Base-by-base conservation (phyloP, 2,113 vertebrate genomes). In the Python bivittatus region DNA sequence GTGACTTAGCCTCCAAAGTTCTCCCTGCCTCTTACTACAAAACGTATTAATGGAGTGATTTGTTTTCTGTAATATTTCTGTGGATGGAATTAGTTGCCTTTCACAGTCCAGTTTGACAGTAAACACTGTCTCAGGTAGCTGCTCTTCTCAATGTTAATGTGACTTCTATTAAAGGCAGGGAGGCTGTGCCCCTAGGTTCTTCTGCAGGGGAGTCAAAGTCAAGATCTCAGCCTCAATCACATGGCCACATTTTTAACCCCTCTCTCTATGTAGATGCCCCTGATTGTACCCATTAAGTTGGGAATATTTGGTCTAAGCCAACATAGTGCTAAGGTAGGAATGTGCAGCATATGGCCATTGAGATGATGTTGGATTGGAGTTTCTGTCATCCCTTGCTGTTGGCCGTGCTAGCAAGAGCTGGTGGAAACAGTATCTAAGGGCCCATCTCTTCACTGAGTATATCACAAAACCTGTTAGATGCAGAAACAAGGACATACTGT, bases 1-100 rank as follows among this genome's bases (percentile, higher is more conserved):
- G 86, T 90, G 88, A 54, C 84, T 94, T 61, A 84, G 90, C 64
- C 91, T 61, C 42, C 88, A 58, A 33, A n/a, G 54, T 57, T 85
- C 8, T 72, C 2, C 52, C 4, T 25, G 53, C 20, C 92, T 72
- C 84, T 12, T 2, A 92, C 90, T 1, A 93, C 90, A 92, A 88
- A 84, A 64, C 52, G 54, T 38, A 42, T 87, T 86, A 91, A 33
- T 53, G 54, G 8, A 48, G 23, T 53, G 48, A 38, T 23, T 89
- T 20, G 2, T 52, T 92, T 89, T 64, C n/a, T 54, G 9, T 54
- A 60, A 25, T 12, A 64, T 85, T 89, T 38, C 10, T 0, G 1
- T 92, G 38, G 64, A 38, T 72, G 4, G 60, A 79, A 17, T 8
- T 22, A 57, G 52, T 54, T 91, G 29, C 84, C 84, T 86, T 13